These are phyloP conservation scores for Eira barbara DNA, from an alignment of 2,113 vertebrate genomes.

Conservation along the genomic window DNA sequence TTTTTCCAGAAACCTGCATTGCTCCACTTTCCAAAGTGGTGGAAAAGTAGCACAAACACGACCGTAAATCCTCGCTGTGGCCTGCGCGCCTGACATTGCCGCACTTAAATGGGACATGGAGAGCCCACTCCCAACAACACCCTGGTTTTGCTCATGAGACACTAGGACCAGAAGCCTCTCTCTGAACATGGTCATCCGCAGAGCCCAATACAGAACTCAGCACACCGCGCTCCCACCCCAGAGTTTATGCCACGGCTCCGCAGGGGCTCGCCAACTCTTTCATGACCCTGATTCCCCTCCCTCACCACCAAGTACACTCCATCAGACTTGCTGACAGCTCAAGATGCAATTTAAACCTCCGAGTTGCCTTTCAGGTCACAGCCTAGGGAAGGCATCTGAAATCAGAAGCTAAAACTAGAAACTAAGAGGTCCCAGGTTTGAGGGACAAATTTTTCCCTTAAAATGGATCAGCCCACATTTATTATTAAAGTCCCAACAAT, in stretches of 20 bases:
- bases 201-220: not conserved
- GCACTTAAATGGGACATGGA: not conserved
- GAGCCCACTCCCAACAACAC: not conserved
- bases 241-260: not conserved
- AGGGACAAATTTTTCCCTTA: conserved; percentile 26
- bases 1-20: not conserved
- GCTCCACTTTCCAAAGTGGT: not conserved
- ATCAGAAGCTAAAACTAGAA: not conserved
- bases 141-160: not conserved
- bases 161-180: not conserved
- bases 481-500: conserved; percentile 27
- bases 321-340: not conserved
- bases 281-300: not conserved
- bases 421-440: not conserved
- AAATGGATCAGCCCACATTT: not conserved
- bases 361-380: conserved; percentile 26
- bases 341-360: not conserved
- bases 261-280: not conserved
- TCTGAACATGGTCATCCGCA: not conserved
- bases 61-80: not conserved
- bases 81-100: not conserved
- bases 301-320: not conserved
- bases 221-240: too few species aligned
- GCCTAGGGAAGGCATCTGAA: not conserved
- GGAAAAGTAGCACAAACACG: not conserved